Evolutionary conservation across 2,797 vertebrate species (phyloP), one percentile per base, ranked within the genome.

Genomic region (Falco naumanni): DNA sequence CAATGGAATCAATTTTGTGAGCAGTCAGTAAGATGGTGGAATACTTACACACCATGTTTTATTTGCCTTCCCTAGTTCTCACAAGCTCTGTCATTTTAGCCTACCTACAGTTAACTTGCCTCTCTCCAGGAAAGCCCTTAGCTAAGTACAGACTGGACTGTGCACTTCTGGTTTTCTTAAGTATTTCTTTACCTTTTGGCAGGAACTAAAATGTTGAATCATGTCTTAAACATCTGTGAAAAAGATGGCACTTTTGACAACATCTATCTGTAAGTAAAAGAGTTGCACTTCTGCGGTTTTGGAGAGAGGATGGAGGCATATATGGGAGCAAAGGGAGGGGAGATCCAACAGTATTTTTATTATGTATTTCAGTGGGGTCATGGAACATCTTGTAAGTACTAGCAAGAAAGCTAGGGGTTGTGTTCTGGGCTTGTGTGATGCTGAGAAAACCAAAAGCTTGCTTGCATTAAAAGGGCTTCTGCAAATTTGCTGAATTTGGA

Each of bases 191-290:
- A 80, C 51, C 95, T 95, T 43, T 97, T 26, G 85, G 77, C 96
- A 99, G 99, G 99, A 98, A 99, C 99, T 95, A 99, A 99, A 98
- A 99, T 99, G 99, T 98, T 99, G 98, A 99, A 99, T 98, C 99
- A 99, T 93, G 99, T 99, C 97, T 98, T 99, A 98, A 99, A 99
- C 98, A 99, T 99, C 98, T 99, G 99, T 98, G 99, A 99, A 98
- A 99, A 99, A 98, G 99, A 99, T 96, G 99, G 99, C 98, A 99
- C 99, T 97, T 99, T 99, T 98, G 99, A 99, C 98, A 99, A 99
- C 98, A 99, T 99, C 98, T 99, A 99, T 98, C 98, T 99, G 99
- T 99, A 97, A 99, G 99, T 99, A 97, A 91, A 96, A 34, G 34
- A 53, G 68, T 91, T 82, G 10, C 59, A 22, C 47, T 70, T 5